Conservation (phyloP, 2,113 vertebrate species). For the Gobiocypris rarus region DNA sequence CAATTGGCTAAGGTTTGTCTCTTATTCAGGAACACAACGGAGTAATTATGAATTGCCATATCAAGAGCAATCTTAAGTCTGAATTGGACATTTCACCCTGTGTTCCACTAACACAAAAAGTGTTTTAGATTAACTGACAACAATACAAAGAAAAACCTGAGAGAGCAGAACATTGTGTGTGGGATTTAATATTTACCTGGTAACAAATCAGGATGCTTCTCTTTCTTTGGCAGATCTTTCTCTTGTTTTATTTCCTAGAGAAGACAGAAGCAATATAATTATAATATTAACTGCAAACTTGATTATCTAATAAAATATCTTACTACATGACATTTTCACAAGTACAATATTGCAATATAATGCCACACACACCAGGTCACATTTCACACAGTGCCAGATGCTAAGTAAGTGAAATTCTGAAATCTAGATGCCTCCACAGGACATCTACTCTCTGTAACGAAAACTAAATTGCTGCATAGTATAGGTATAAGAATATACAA, state of each 20-base stretch:
- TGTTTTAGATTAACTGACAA: not conserved
- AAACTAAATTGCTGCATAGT: not conserved
- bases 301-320: not conserved
- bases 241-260: conserved; percentile 84
- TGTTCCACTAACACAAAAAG: not conserved
- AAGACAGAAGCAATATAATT: not conserved
- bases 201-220: conserved; percentile 79
- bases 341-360: not conserved
- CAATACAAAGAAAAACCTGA: not conserved
- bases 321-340: not conserved
- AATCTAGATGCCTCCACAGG: not conserved
- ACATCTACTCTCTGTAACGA: not conserved
- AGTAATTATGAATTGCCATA: too few relatives aligned
- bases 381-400: not conserved
- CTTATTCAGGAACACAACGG: too few relatives aligned
- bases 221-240: conserved; percentile 78
- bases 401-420: not conserved
- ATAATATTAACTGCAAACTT: not conserved
- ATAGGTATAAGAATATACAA: not conserved
- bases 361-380: not conserved
- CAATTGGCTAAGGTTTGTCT: too few relatives aligned
- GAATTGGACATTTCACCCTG: not conserved
- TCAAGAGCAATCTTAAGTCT: not conserved
- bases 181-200: conserved; percentile 78
- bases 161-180: not conserved